Base-by-base conservation (phyloP, 2,113 vertebrate species). In the Pavo muticus region DNA sequence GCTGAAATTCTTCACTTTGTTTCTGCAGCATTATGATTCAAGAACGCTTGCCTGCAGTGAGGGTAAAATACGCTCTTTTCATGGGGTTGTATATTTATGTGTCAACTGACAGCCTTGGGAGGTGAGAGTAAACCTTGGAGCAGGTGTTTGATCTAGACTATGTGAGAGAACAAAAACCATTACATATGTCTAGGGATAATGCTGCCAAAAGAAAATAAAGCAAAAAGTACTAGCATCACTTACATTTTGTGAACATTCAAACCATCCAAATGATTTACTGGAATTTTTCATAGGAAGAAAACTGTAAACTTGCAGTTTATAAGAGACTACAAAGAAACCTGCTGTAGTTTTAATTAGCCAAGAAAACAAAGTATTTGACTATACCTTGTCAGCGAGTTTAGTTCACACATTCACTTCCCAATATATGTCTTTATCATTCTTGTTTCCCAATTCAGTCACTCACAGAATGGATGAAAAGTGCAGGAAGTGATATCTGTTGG, bases 31-130 rank as follows among this genome's bases (percentile, higher is more conserved):
- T 74, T 94, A 87, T 37, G 23, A 90, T 89, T 90, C 60, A 70
- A 92, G 37, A 69, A 87, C 23, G 90, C 95, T 87, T 89, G 70
- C 68, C 20, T 89, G 76, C 44, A 94, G 77, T 89, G 90, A 94
- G 74, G 30, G 54, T 78, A 94, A 94, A 94, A 91, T 37, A 91
- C 27, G 11, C n/a, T 91, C 57, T 83, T 96, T 95, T 60, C 56
- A 78, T 65, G 16, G 37, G 61, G 81, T 64, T 95, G 75, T 93
- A 65, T 93, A 92, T 96, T 83, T 91, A 68, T 74, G 70, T 93
- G 70, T 94, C 91, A 91, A 90, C 57, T 48, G 78, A 93, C 65
- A 92, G 92, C 87, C 81, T 61, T 93, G 85, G 77, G 78, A 96
- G 30, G 77, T 52, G 11, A 93, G 73, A 94, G 40, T 25, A 96